Conservation (phyloP, 2,888 invertebrate genomes). For the Eupeodes latifasciatus region DNA sequence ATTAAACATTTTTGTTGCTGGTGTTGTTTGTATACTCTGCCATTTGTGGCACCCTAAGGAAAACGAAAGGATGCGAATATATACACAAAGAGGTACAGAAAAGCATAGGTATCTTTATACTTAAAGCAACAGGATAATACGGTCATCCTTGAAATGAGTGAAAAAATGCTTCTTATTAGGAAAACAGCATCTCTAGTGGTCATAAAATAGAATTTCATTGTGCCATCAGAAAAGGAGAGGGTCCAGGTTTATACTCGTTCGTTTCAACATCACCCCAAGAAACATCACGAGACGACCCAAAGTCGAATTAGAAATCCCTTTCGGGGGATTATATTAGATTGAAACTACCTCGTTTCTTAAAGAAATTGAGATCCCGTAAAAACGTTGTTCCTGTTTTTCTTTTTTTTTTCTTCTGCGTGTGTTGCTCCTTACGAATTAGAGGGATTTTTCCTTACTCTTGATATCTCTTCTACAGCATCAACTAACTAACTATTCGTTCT, state of each 20-base stretch:
- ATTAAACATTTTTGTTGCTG: slow-evolving; percentile 62
- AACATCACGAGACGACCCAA: slow-evolving; percentile 28
- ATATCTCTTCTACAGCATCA: slow-evolving; percentile 28
- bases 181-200: slow-evolving; percentile 76
- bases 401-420: not conserved
- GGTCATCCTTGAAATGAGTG: slow-evolving; percentile 74
- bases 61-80: slow-evolving; percentile 70
- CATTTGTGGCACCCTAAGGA: slow-evolving; percentile 75
- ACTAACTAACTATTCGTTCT: slow-evolving; percentile 26
- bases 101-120: not conserved
- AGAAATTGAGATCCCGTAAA: slow-evolving; percentile 73
- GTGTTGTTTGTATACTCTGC: not conserved
- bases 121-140: slow-evolving; percentile 74
- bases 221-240: slow-evolving; percentile 22
- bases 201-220: slow-evolving; percentile 76
- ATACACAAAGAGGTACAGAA: slow-evolving; percentile 25
- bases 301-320: slow-evolving; percentile 79
- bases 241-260: slow-evolving; percentile 31
- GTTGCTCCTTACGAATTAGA: slow-evolving; percentile 62
- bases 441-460: slow-evolving; percentile 24
- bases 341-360: slow-evolving; percentile 74
- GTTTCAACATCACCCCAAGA: not conserved
- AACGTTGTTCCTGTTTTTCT: slow-evolving; percentile 49
- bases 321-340: slow-evolving; percentile 79
- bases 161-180: slow-evolving; percentile 72